Conservation (phyloP, 2,113 vertebrate species). For the Synchiropus splendidus region DNA sequence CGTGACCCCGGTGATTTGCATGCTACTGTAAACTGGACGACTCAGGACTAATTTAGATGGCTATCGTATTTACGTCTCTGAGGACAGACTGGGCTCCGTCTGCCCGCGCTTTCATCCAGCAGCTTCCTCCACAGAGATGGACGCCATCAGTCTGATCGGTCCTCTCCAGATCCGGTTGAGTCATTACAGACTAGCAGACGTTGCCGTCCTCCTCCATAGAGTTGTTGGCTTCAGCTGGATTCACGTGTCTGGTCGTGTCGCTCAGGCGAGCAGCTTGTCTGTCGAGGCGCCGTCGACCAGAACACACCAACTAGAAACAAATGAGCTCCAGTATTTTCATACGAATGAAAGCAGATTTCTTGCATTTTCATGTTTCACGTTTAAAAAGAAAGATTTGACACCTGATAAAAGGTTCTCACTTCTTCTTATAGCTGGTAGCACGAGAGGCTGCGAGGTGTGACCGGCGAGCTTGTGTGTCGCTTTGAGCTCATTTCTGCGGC, state of each 20-base stretch:
- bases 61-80: conserved; percentile 7
- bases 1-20: conserved; percentile 18
- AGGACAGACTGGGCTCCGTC: conserved; percentile 1
- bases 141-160: conserved; percentile 13
- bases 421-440: too few relatives aligned
- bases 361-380: too few relatives aligned
- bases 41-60: conserved; percentile 4
- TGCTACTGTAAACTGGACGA: conserved; percentile 2
- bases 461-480: too few relatives aligned
- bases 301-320: too few relatives aligned
- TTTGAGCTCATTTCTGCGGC: conserved; percentile 13
- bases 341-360: too few relatives aligned
- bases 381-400: too few relatives aligned
- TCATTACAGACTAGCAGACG: conserved; percentile 21
- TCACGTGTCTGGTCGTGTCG: conserved; percentile 20
- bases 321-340: too few relatives aligned
- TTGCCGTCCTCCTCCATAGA: conserved; percentile 14
- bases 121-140: conserved; percentile 12
- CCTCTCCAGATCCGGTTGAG: conserved; percentile 19
- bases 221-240: conserved; percentile 15
- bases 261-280: too few relatives aligned
- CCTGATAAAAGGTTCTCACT: too few relatives aligned
- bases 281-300: too few relatives aligned
- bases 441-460: too few relatives aligned
- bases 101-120: background rate